Evolutionary conservation across 2,797 vertebrate species (phyloP).

Genomic region (Takifugu rubripes): DNA sequence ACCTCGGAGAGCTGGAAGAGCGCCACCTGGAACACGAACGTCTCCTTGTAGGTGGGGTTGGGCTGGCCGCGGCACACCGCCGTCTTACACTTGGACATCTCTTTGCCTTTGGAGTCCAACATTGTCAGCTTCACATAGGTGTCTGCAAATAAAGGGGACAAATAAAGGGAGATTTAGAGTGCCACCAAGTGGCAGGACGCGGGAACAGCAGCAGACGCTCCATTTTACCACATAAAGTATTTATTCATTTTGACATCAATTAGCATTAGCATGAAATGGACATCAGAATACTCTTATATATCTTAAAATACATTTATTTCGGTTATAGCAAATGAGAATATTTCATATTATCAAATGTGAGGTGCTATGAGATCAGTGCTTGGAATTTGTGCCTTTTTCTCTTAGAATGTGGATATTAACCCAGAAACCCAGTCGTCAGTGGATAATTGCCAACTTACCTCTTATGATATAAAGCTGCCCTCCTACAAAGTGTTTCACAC

Average conservation of each 20-base stretch:
- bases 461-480: slow-evolving; percentile 99
- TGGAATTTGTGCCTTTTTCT: neutral
- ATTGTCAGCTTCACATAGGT: slow-evolving; percentile 95
- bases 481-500: slow-evolving; percentile 98
- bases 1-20: slow-evolving; percentile 97
- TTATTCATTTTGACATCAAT: too few relatives aligned
- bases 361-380: neutral
- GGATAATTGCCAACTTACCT: slow-evolving; percentile 83
- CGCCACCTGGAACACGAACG: slow-evolving; percentile 94
- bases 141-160: slow-evolving; percentile 72
- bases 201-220: slow-evolving; percentile 14
- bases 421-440: neutral
- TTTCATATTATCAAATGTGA: too few relatives aligned
- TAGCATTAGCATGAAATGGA: too few relatives aligned
- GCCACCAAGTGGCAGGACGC: slow-evolving; percentile 54
- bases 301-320: too few relatives aligned
- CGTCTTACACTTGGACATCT: slow-evolving; percentile 97
- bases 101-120: slow-evolving; percentile 96
- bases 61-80: slow-evolving; percentile 92
- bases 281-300: too few relatives aligned
- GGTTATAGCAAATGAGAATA: too few relatives aligned
- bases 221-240: neutral
- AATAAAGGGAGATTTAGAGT: slow-evolving; percentile 30
- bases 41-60: slow-evolving; percentile 95
- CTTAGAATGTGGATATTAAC: too few relatives aligned